These are phyloP conservation scores for Rana temporaria DNA, from an alignment of 2,113 vertebrate genomes.

Conservation along the genomic window DNA sequence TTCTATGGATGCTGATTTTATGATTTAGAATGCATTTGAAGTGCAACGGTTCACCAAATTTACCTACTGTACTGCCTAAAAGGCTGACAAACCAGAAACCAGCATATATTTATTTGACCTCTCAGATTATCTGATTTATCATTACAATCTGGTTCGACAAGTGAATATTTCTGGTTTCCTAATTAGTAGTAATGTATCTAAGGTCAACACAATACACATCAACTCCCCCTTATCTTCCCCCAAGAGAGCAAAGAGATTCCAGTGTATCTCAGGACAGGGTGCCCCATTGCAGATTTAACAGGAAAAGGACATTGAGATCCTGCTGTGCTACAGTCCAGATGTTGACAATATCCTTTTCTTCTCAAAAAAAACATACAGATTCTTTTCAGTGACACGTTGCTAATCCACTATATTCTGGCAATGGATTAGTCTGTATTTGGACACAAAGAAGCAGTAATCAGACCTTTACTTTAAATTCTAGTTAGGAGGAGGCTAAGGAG, in stretches of 20 bases:
- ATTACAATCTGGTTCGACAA: background rate
- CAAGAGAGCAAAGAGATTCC: constrained; percentile 2
- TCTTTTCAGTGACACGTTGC: background rate
- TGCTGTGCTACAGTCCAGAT: constrained; percentile 48
- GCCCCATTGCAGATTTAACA: constrained; percentile 9
- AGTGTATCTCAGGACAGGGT: background rate
- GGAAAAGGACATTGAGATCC: constrained; percentile 23
- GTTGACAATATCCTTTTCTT: constrained; percentile 36
- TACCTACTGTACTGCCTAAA: too few relatives aligned
- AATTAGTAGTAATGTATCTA: background rate
- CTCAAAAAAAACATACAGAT: constrained; percentile 10
- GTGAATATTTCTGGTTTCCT: background rate
- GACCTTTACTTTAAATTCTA: too few relatives aligned
- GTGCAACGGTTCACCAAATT: too few relatives aligned
- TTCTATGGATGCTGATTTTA: too few relatives aligned
- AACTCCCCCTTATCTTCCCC: background rate
- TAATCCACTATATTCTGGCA: background rate
- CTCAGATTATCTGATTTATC: background rate
- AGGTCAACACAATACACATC: constrained; percentile 24
- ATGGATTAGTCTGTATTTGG: background rate
- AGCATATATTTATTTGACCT: too few relatives aligned
- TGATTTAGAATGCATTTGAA: too few relatives aligned
- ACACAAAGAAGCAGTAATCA: background rate
- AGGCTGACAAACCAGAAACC: too few relatives aligned
- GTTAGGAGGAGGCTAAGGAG: too few relatives aligned